Percentiles rank a stretch among this genome's conserved stretches.
Evolutionary conservation across 1,140 invertebrate species (phyloP).

Genomic region (Coboldia fuscipes): DNA sequence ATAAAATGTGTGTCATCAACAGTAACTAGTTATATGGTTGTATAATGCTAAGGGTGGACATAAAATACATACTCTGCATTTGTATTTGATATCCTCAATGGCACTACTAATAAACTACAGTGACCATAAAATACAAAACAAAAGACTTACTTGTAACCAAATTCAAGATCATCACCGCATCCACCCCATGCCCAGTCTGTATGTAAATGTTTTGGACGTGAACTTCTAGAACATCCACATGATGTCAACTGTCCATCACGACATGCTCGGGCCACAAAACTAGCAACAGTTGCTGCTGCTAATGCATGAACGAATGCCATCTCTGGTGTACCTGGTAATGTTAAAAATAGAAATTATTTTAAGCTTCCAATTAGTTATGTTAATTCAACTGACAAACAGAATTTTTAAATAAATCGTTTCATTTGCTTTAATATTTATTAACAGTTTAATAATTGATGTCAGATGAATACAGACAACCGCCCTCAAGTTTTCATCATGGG

Average conservation of each 20-base stretch:
- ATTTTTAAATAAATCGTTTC: background rate
- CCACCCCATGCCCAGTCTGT: slow-evolving; percentile 93
- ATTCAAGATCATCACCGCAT: slow-evolving; percentile 87
- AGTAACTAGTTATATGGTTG: too few species aligned
- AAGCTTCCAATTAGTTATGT: too few species aligned
- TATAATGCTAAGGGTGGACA: too few species aligned
- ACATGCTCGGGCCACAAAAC: slow-evolving; percentile 68
- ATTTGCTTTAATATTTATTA: background rate
- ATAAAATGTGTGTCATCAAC: too few species aligned
- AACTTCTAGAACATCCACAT: slow-evolving; percentile 67
- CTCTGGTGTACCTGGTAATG: slow-evolving; percentile 59
- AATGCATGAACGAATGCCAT: slow-evolving; percentile 80
- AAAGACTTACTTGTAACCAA: slow-evolving; percentile 68
- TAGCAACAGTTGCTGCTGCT: slow-evolving; percentile 69
- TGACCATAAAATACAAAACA: background rate
- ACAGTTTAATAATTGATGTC: too few species aligned
- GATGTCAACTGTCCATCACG: slow-evolving; percentile 69
- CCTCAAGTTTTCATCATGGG: too few species aligned
- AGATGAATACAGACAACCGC: too few species aligned
- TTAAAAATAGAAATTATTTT: slow-evolving; percentile 5
- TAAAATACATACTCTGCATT: too few species aligned
- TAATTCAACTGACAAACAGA: background rate
- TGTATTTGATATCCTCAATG: too few species aligned
- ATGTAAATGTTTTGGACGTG: slow-evolving; percentile 56
- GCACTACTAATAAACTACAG: too few species aligned